Evolutionary conservation across 2,797 vertebrate species (phyloP).

Genomic region (Gambusia yucatana): DNA sequence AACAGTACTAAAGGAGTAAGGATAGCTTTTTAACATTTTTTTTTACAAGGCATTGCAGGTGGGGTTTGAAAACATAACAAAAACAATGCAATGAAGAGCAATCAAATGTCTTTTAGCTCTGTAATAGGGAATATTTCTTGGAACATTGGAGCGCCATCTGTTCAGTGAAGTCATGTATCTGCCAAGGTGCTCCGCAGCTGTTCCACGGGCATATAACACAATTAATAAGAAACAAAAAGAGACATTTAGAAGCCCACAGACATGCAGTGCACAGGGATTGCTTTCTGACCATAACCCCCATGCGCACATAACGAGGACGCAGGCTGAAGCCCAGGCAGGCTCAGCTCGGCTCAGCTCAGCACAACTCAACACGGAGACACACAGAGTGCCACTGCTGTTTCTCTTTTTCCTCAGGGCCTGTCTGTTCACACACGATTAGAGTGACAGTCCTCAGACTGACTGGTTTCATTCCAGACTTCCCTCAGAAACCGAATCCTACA

Average conservation of each 20-base stretch:
- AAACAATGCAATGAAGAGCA: neutral
- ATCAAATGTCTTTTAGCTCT: neutral
- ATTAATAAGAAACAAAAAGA: slow-evolving; percentile 8
- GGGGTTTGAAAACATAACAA: neutral
- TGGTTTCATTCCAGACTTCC: slow-evolving; percentile 64
- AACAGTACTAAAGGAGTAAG: neutral
- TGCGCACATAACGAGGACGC: slow-evolving; percentile 31
- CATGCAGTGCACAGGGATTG: slow-evolving; percentile 3
- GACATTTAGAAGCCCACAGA: slow-evolving; percentile 2
- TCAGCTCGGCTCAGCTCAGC: slow-evolving; percentile 5
- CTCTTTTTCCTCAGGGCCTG: slow-evolving; percentile 62
- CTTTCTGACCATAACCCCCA: neutral
- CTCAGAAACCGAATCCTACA: slow-evolving; percentile 60
- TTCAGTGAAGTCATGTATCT: slow-evolving; percentile 6
- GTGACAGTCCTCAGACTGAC: slow-evolving; percentile 73
- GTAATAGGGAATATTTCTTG: slow-evolving; percentile 4
- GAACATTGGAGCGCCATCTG: neutral
- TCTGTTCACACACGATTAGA: slow-evolving; percentile 76
- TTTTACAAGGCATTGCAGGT: neutral
- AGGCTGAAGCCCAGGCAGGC: slow-evolving; percentile 20
- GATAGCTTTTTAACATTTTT: no score
- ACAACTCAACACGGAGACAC: slow-evolving; percentile 19
- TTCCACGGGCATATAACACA: neutral
- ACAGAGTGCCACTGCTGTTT: slow-evolving; percentile 49
- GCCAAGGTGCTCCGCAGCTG: slow-evolving; percentile 17